Evolutionary conservation across 1,140 invertebrate genomes (phyloP), one percentile per base, ranked within the genome.

Genomic region (Drosophila tropicalis): DNA sequence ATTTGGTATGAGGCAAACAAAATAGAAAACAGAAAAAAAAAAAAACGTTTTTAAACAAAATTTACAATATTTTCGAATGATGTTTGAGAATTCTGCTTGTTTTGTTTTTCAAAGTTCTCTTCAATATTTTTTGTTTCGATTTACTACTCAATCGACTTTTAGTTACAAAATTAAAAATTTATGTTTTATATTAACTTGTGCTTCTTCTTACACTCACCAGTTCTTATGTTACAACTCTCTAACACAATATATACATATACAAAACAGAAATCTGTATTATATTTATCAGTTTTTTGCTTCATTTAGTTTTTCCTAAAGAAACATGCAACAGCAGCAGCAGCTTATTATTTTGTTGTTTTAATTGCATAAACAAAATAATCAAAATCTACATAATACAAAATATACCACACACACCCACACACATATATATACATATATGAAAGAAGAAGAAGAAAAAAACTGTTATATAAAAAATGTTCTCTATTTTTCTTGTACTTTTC

Each of bases 401-500:
- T 73, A 77, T 57, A 70, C 70, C 68, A 83, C 40, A 61, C 22
- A 62, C 40, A 64, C 40, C 51, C 22, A 36, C 17, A 58, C 32
- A 36, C 15, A 61, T 67, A 79, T 72, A 70, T 41, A 54, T 41
- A 51, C 67, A 79, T 67, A 61, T 56, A 66, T 66, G 29, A 29
- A 29, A 29, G 29, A 29, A 29, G 6, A 22, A 22, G 22, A 29
- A 70, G 57, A 65, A 55, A 77, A 51, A 67, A 68, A 76, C 66
- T 56, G 47, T 47, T 76, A 32, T 61, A 83, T 82, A 82, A 85
- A 86, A 29, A 87, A 72, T 69, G 63, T 81, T 87, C 78, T 90
- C 84, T 89, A 90, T 84, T 84, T 89, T 89, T 89, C 84, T 84
- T 89, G 85, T 89, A 81, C 36, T 75, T 81, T 89, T 89, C 29